phyloP scores from a whole-genome alignment of 1,140 invertebrate genomes.

The Lordiphosa stackelbergi region DNA sequence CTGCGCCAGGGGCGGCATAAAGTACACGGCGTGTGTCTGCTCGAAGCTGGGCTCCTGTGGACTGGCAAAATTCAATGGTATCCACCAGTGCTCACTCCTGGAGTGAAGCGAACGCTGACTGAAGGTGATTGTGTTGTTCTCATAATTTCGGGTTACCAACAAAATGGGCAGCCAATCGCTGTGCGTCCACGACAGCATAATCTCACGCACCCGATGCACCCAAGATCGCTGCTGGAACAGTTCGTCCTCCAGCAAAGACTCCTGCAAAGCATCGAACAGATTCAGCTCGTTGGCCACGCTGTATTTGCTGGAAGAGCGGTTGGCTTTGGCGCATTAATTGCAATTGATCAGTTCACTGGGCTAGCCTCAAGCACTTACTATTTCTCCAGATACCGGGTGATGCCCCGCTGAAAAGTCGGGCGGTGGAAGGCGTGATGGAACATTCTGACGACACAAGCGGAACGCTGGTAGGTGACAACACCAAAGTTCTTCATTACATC shows the following conservation, averaged over 20 bases:
- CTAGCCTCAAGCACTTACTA: conserved; percentile 64
- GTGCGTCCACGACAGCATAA: conserved; percentile 80
- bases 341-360: conserved; percentile 54
- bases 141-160: conserved; percentile 77
- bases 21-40: conserved; percentile 74
- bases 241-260: conserved; percentile 70
- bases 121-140: conserved; percentile 71
- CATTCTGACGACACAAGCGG: conserved; percentile 78
- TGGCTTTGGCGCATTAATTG: conserved; percentile 68
- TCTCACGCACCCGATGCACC: conserved; percentile 44
- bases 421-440: conserved; percentile 76
- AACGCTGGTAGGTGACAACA: conserved; percentile 86
- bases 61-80: conserved; percentile 80
- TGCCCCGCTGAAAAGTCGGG: conserved; percentile 67
- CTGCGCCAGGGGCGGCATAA: conserved; percentile 55
- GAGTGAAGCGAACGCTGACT: conserved; percentile 75
- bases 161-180: conserved; percentile 79
- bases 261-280: conserved; percentile 77
- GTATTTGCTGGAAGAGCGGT: conserved; percentile 59
- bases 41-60: conserved; percentile 75
- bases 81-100: conserved; percentile 77
- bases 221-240: conserved; percentile 53
- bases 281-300: conserved; percentile 60
- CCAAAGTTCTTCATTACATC: conserved; percentile 89
- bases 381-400: conserved; percentile 66